Base-by-base conservation (phyloP, 2,113 vertebrate species). In the Motacilla alba region DNA sequence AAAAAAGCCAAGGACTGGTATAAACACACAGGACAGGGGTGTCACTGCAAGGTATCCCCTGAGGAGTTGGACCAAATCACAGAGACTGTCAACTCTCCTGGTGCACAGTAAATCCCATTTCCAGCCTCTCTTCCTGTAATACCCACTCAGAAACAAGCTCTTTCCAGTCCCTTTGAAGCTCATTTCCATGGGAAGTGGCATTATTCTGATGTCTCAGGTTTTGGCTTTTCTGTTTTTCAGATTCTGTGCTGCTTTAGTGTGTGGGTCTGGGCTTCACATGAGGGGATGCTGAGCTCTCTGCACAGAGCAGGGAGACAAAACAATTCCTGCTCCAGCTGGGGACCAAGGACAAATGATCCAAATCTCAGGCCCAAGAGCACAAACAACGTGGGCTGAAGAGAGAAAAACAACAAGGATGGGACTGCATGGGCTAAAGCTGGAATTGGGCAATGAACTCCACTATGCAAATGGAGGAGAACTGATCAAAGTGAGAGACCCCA, bases 401-500 rank as follows among this genome's bases (percentile, higher is more conserved):
- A 58, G 33, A 35, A 35, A 58, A 35, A n/a, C 33, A 35, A n/a
- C 33, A 58, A 35, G 56, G 56, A 10, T 58, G 33, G 22, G 22
- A 24, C 14, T 35, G 2, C 13, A 15, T 7, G 13, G 9, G 33
- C 33, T 58, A 7, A 10, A 58, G 56, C 56, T 58, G 14, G 6
- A 35, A 24, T 11, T 4, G 56, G 9, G 16, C n/a, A 58, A 35
- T 58, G 2, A 58, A 24, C 56, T 58, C 6, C 56, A 58, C 24
- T 0, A 1, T 35, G 33, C 22, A 24, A 24, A 58, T 58, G 56
- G 56, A 35, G 33, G 9, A 58, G 33, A 58, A 11, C 56, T 58
- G 1, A 58, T 35, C 0, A 11, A 3, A 58, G 22, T 11, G 14
- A 15, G 21, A 58, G 33, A 23, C 9, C 9, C 33, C 1, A 8